These are phyloP conservation scores for Napeogenes sylphis DNA, from an alignment of 2,888 invertebrate genomes.

Conservation along the genomic window DNA sequence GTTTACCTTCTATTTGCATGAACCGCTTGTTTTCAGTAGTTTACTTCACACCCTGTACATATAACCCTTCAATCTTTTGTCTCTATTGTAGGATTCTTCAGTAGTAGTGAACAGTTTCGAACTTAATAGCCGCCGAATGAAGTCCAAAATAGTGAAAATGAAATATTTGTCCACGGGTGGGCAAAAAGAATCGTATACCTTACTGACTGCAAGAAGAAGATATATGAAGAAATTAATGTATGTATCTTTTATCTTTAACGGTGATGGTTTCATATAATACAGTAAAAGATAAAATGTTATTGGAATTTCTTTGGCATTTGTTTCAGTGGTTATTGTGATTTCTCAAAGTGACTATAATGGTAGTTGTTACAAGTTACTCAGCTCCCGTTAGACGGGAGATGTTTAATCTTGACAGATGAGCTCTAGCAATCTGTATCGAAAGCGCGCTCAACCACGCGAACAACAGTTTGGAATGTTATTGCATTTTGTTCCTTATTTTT, in stretches of 20 bases:
- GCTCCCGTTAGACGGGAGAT: conserved; percentile 49
- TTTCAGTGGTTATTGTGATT: conserved; percentile 17
- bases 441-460: conserved; percentile 21
- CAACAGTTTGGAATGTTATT: conserved; percentile 7
- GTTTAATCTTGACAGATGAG: conserved; percentile 55
- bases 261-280: neutral
- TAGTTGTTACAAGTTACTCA: conserved; percentile 23
- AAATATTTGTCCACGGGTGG: conserved; percentile 79
- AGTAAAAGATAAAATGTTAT: too few species aligned
- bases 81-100: conserved; percentile 48
- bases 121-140: conserved; percentile 57
- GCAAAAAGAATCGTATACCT: conserved; percentile 79
- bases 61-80: conserved; percentile 56
- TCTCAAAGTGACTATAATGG: conserved; percentile 25
- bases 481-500: conserved; percentile 19
- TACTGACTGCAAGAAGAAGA: conserved; percentile 79
- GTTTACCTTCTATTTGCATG: conserved; percentile 16
- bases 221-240: conserved; percentile 82
- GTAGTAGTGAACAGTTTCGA: conserved; percentile 23
- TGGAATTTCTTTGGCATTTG: neutral
- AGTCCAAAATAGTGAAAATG: conserved; percentile 76
- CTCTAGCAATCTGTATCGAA: conserved; percentile 37
- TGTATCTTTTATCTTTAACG: conserved; percentile 4
- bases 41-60: conserved; percentile 48
- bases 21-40: conserved; percentile 26